Percentiles rank a stretch among this genome's conserved stretches.
Conservation (phyloP, 2,113 vertebrate genomes). For the Xenopus tropicalis region UCB_Xtro_10.0 CM004449.2:82483001-82483500, state of each 20-base stretch:
- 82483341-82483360: slow-evolving; percentile 40
- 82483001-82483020: background rate
- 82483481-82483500: background rate
- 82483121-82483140: slow-evolving; percentile 27
- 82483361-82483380: slow-evolving; percentile 30
- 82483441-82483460: slow-evolving; percentile 8
- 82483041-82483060: slow-evolving; percentile 28
- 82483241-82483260: slow-evolving; percentile 44
- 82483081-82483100: background rate
- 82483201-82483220: slow-evolving; percentile 40
- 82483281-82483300: slow-evolving; percentile 37
- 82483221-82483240: slow-evolving; percentile 45
- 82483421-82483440: slow-evolving; percentile 19
- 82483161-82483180: slow-evolving; percentile 28
- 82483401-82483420: slow-evolving; percentile 6
- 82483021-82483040: background rate
- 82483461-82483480: slow-evolving; percentile 20
- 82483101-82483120: background rate
- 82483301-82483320: slow-evolving; percentile 42
- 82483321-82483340: slow-evolving; percentile 38
- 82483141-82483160: slow-evolving; percentile 25
- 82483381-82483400: slow-evolving; percentile 1
- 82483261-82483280: slow-evolving; percentile 44
- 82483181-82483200: slow-evolving; percentile 41
- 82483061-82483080: slow-evolving; percentile 2